Evolutionary conservation across 53 echinoderm and acorn worm genomes (phyloP).

Genomic region (Paelopatides confundens): DNA sequence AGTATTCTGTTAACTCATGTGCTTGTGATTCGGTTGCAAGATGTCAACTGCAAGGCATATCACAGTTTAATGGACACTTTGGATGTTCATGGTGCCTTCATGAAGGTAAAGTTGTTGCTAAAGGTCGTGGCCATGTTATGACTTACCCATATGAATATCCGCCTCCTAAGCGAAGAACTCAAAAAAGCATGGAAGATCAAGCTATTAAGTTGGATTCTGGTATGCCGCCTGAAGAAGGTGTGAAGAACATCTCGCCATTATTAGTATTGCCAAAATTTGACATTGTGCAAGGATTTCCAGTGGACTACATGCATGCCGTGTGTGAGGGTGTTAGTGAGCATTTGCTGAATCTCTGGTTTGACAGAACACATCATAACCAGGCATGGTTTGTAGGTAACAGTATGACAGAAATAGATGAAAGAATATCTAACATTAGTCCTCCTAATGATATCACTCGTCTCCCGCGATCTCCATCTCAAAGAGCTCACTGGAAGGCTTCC

Average conservation of each 20-base stretch:
- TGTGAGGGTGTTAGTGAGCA: slow-evolving; percentile 13
- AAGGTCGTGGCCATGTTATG: slow-evolving; percentile 3
- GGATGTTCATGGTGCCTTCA: slow-evolving; percentile 48
- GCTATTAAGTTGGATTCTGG: not conserved
- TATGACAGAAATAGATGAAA: not conserved
- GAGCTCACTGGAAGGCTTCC: slow-evolving; percentile 66
- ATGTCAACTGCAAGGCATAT: slow-evolving; percentile 55
- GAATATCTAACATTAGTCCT: slow-evolving; percentile 9
- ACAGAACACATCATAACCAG: not conserved
- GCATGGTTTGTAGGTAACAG: slow-evolving; percentile 2
- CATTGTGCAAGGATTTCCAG: slow-evolving; percentile 39
- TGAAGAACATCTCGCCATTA: slow-evolving; percentile 9
- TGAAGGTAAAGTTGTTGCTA: slow-evolving; percentile 4
- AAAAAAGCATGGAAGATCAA: not conserved
- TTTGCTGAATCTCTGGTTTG: slow-evolving; percentile 34
- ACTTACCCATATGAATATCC: slow-evolving; percentile 7
- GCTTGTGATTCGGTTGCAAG: slow-evolving; percentile 61
- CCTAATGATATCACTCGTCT: slow-evolving; percentile 50
- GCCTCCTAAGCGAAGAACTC: not conserved
- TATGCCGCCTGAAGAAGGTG: not conserved
- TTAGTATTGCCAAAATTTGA: slow-evolving; percentile 31
- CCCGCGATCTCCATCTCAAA: slow-evolving; percentile 46
- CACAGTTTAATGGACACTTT: slow-evolving; percentile 55
- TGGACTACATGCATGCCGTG: slow-evolving; percentile 50
- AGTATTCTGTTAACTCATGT: slow-evolving; percentile 20